phyloP scores from a whole-genome alignment of 1,140 invertebrate species.

The Drosophila oshimai region DNA sequence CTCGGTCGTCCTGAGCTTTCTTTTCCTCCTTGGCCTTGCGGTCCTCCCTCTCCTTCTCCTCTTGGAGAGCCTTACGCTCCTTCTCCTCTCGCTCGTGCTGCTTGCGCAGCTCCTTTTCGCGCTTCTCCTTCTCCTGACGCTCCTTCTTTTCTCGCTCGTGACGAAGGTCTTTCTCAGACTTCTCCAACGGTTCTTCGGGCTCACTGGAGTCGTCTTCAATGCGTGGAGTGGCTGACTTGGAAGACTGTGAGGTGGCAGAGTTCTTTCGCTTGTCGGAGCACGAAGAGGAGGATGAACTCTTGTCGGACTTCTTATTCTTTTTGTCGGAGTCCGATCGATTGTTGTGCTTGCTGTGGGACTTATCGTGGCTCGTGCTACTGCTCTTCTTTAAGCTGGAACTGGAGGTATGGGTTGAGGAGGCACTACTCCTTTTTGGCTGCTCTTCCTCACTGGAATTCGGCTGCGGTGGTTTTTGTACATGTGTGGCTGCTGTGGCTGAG shows the following conservation, averaged over 20 bases:
- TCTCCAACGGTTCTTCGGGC: conserved; percentile 49
- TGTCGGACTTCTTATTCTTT: conserved; percentile 62
- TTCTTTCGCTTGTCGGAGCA: conserved; percentile 71
- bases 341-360: conserved; percentile 67
- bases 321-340: conserved; percentile 62
- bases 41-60: conserved; percentile 72
- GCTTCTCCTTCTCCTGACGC: conserved; percentile 59
- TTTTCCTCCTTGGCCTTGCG: conserved; percentile 73
- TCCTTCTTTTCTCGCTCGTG: conserved; percentile 44
- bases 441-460: conserved; percentile 53
- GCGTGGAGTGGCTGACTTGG: conserved; percentile 61
- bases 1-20: conserved; percentile 78
- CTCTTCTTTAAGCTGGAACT: conserved; percentile 33
- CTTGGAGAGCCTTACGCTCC: conserved; percentile 37
- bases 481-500: conserved; percentile 58
- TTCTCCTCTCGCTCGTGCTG: conserved; percentile 74
- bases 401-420: conserved; percentile 14
- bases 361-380: conserved; percentile 24
- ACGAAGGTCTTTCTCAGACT: conserved; percentile 52
- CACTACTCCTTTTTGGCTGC: conserved; percentile 18
- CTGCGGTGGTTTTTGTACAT: conserved; percentile 63
- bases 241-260: conserved; percentile 55
- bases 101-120: conserved; percentile 49
- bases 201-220: conserved; percentile 69
- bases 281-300: conserved; percentile 32